Base-by-base conservation (phyloP, 2,113 vertebrate genomes). In the Coturnix japonica region DNA sequence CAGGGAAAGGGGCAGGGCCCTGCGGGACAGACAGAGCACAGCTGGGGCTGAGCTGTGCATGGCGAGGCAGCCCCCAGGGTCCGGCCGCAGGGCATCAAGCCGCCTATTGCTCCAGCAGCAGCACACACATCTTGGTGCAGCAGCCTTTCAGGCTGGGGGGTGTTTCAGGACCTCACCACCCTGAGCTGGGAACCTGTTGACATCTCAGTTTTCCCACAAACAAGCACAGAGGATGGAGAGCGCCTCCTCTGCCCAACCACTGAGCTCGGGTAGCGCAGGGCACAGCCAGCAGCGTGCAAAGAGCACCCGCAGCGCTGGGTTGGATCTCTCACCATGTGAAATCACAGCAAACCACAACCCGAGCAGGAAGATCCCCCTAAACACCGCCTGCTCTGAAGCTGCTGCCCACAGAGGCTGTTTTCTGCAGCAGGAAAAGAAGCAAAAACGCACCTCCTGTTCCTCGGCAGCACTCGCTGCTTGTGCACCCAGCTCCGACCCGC, bases 381-480 rank as follows among this genome's bases (percentile, higher is more conserved):
- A n/a, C 2, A 63, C 8, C 20, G 13, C 7, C 57, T 7, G 61
- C 35, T 43, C 18, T 21, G 20, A 57, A 44, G 53, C 2, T 59
- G 35, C 28, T 31, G 26, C 59, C 35, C 23, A 23, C 7, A 73
- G 8, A 44, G 0, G 17, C 23, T 60, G 7, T 53, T 69, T 72
- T 49, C 75, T 39, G 11, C 30, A 56, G 12, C 5, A 54, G 21
- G 43, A 83, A 46, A 72, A 71, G 30, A 37, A 31, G 10, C 20
- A 28, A 87, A 85, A 88, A 72, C 73, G 31, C 81, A 97, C 97
- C 97, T 97, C 89, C 96, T 94, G 95, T 92, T 39, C 28, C 61
- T 59, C 82, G 60, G 64, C 21, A 61, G 84, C 79, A 39, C 77
- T 81, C 64, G 53, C 72, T 30, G 47, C 15, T 23, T 64, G 71